Conservation (phyloP, 2,113 vertebrate species). For the Anhinga rufa region DNA sequence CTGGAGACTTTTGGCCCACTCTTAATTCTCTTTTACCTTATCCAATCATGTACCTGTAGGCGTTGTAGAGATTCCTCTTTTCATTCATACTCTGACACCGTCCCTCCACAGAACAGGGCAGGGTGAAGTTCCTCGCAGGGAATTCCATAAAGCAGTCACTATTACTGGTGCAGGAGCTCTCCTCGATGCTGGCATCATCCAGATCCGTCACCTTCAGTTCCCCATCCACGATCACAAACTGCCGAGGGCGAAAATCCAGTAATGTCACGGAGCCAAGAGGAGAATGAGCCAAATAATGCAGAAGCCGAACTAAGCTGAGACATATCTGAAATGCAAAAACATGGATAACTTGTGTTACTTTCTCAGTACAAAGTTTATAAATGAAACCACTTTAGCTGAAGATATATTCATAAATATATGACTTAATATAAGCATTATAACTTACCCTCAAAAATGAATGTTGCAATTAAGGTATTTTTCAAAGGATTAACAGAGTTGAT, state of each 20-base stretch:
- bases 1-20: background rate
- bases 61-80: conserved; percentile 89
- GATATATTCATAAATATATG: background rate
- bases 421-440: background rate
- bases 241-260: conserved; percentile 88
- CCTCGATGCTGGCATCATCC: conserved; percentile 83
- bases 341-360: background rate
- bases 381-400: background rate
- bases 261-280: conserved; percentile 86
- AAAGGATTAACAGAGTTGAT: conserved; percentile 5
- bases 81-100: conserved; percentile 85
- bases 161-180: conserved; percentile 73
- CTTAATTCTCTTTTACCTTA: background rate
- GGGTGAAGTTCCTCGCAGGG: conserved; percentile 85
- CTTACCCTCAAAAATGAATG: background rate
- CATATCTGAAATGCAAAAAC: conserved; percentile 75
- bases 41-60: conserved; percentile 75
- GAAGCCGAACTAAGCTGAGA: conserved; percentile 82
- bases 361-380: background rate
- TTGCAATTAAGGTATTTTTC: conserved; percentile 12
- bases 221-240: conserved; percentile 85
- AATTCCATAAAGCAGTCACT: conserved; percentile 81
- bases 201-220: conserved; percentile 88
- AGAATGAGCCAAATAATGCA: conserved; percentile 87
- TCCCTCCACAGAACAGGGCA: conserved; percentile 78